phyloP scores from a whole-genome alignment of 2,113 vertebrate species.

The Mionectes macconnelli region DNA sequence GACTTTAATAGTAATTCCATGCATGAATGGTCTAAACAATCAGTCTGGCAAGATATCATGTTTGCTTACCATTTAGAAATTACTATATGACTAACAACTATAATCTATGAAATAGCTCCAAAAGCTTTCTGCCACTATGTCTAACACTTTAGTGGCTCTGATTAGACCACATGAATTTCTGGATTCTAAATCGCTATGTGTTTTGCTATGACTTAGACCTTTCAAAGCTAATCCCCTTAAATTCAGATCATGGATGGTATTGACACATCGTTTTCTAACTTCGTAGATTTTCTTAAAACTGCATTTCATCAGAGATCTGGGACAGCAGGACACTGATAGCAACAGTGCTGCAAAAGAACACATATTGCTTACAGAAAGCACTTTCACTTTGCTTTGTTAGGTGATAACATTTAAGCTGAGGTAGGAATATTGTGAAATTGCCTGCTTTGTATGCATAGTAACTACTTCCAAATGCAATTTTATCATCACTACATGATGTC shows the following conservation, averaged over 20 bases:
- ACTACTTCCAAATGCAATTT: not conserved
- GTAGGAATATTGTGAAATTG: not conserved
- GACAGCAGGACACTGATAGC: not conserved
- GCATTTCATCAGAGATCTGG: not conserved
- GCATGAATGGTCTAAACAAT: not conserved
- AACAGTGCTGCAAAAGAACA: not conserved
- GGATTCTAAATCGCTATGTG: not conserved
- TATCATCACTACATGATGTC: not conserved
- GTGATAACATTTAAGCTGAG: not conserved
- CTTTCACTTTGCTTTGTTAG: not conserved
- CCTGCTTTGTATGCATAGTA: not conserved
- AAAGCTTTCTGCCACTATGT: not conserved
- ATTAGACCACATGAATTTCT: not conserved
- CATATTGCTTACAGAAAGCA: not conserved
- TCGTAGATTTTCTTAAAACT: not conserved
- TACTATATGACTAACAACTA: not conserved
- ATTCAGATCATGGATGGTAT: not conserved
- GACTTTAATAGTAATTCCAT: not conserved
- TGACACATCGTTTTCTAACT: not conserved
- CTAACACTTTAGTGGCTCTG: not conserved
- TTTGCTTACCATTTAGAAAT: conserved; percentile 11
- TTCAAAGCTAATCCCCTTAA: not conserved
- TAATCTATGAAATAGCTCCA: not conserved
- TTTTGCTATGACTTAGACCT: not conserved
- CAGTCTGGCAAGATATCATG: not conserved